phyloP scores from a whole-genome alignment of 2,797 vertebrate genomes.

The Bradypus variegatus region DNA sequence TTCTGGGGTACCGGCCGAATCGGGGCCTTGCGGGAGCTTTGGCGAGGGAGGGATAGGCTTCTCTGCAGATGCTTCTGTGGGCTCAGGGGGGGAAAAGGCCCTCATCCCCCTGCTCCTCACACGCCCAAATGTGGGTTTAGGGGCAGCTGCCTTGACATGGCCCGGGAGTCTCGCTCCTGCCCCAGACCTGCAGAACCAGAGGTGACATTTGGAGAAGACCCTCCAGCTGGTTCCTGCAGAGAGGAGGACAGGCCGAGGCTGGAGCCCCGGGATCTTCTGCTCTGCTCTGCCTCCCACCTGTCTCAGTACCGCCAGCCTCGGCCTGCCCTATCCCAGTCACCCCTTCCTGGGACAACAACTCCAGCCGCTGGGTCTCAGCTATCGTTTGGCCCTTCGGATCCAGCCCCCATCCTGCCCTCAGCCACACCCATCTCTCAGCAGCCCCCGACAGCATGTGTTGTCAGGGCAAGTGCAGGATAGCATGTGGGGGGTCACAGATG shows the following conservation, averaged over 20 bases:
- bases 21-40: accelerated
- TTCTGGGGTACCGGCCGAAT: not conserved
- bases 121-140: not conserved
- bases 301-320: accelerated
- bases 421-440: not conserved
- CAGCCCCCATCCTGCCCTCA: accelerated
- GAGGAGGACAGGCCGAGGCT: not conserved
- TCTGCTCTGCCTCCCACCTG: not conserved
- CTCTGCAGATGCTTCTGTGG: not conserved
- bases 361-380: not conserved
- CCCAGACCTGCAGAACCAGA: not conserved
- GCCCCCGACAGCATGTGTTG: accelerated
- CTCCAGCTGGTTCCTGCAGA: not conserved
- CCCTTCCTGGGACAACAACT: accelerated
- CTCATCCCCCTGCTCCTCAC: not conserved
- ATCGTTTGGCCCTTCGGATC: not conserved
- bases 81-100: too few relatives aligned
- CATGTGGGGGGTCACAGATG: too few relatives aligned
- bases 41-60: not conserved
- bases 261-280: not conserved
- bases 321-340: not conserved
- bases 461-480: not conserved
- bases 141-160: accelerated
- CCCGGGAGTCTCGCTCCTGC: not conserved
- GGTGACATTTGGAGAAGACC: too few relatives aligned